Percentiles rank a stretch among this genome's conserved stretches.
Evolutionary conservation across 2,797 vertebrate genomes (phyloP).

Genomic region (Lithobates sylvaticus): DNA sequence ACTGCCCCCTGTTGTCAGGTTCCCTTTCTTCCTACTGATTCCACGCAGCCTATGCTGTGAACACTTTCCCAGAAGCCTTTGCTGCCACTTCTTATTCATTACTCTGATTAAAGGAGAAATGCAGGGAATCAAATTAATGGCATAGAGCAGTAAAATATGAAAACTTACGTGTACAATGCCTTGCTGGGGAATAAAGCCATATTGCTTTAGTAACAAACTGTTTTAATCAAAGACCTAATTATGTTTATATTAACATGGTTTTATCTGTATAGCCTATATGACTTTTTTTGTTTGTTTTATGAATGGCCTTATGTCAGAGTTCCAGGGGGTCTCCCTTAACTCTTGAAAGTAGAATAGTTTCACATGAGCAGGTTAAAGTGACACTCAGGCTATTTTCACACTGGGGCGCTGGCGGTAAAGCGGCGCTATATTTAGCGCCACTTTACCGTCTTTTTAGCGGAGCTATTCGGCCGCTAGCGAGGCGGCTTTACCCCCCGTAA

Average conservation of each 20-base stretch:
- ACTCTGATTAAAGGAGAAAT: slow-evolving; percentile 42
- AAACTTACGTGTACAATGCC: slow-evolving; percentile 12
- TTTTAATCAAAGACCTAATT: slow-evolving; percentile 53
- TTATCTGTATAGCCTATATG: background rate
- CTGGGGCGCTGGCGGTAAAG: too few relatives aligned
- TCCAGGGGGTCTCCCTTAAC: background rate
- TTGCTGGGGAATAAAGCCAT: background rate
- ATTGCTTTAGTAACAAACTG: slow-evolving; percentile 14
- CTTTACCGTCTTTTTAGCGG: too few relatives aligned
- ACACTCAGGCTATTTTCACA: too few relatives aligned
- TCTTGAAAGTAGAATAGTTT: background rate
- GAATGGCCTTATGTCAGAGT: slow-evolving; percentile 12
- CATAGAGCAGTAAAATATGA: slow-evolving; percentile 38
- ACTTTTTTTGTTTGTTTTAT: slow-evolving; percentile 14
- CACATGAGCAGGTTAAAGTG: background rate
- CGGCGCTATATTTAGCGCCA: too few relatives aligned
- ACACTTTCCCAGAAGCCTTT: slow-evolving; percentile 39
- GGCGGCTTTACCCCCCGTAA: too few relatives aligned
- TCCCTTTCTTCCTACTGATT: slow-evolving; percentile 47
- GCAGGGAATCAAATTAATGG: slow-evolving; percentile 43
- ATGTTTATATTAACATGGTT: slow-evolving; percentile 15
- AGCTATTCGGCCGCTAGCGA: too few relatives aligned
- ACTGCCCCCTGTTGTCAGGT: slow-evolving; percentile 49
- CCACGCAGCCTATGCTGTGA: slow-evolving; percentile 14
- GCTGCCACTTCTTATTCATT: slow-evolving; percentile 38